phyloP scores from a whole-genome alignment of 2,888 invertebrate species.

The Andrena minutula region DNA sequence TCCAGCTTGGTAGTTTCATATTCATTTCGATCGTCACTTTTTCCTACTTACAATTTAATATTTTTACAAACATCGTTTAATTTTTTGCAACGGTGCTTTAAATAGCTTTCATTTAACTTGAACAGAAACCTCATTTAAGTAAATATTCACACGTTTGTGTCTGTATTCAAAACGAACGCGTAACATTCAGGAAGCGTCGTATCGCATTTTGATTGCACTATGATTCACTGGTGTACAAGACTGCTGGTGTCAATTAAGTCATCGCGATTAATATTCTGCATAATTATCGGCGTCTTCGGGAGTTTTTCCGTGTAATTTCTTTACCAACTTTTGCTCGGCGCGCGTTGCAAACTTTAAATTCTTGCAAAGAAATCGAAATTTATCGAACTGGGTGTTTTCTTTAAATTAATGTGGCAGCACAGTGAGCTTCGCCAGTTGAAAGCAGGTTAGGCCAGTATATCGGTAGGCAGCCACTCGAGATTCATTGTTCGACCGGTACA shows the following conservation, averaged over 20 bases:
- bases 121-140: neutral
- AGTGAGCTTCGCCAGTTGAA: constrained; percentile 9
- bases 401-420: constrained; percentile 39
- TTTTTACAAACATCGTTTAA: no score
- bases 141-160: neutral
- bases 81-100: neutral
- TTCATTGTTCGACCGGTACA: constrained; percentile 55
- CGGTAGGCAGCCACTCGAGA: constrained; percentile 28
- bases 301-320: neutral
- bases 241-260: neutral
- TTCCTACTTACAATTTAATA: neutral
- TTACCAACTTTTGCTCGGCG: neutral
- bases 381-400: constrained; percentile 25
- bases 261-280: neutral
- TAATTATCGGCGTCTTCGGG: neutral
- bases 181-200: neutral
- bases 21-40: neutral
- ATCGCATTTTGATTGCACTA: neutral
- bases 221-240: neutral
- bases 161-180: neutral
- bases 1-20: neutral
- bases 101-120: neutral
- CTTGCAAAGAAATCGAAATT: constrained; percentile 3
- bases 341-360: neutral
- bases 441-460: constrained; percentile 40